These are phyloP conservation scores for Bufo bufo DNA, from an alignment of 2,113 vertebrate genomes.

Conservation along the genomic window DNA sequence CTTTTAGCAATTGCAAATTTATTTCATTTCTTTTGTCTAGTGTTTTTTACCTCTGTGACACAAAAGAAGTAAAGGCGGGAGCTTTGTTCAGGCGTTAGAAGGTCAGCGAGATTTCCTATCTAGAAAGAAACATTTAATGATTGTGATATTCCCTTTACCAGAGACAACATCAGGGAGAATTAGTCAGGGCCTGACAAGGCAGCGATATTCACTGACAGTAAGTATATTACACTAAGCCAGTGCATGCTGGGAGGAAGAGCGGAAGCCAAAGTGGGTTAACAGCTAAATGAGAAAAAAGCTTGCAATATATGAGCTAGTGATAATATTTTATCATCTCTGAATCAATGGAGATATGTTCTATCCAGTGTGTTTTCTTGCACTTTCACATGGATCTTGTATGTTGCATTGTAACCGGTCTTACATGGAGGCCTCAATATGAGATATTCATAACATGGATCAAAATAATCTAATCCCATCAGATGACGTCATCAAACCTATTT, in stretches of 20 bases:
- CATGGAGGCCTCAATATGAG: too few relatives aligned
- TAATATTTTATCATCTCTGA: constrained; percentile 18
- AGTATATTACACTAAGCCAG: constrained; percentile 23
- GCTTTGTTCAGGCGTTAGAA: constrained; percentile 39
- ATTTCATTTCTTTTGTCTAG: neutral
- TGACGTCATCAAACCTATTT: too few relatives aligned
- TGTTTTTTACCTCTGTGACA: constrained; percentile 24
- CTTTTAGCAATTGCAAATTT: constrained; percentile 19
- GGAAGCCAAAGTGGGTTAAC: constrained; percentile 10
- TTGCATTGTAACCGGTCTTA: too few relatives aligned
- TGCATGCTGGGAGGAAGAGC: constrained; percentile 13
- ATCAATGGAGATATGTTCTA: neutral
- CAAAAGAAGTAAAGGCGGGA: constrained; percentile 6
- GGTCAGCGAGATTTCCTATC: constrained; percentile 15
- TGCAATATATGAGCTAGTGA: constrained; percentile 32
- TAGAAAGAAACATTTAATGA: constrained; percentile 46
- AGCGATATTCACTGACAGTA: constrained; percentile 9
- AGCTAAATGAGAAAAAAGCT: constrained; percentile 7
- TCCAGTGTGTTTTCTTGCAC: neutral
- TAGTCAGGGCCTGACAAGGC: constrained; percentile 9
- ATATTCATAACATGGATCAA: too few relatives aligned
- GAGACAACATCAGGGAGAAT: constrained; percentile 3
- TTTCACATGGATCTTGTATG: neutral
- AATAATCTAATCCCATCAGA: too few relatives aligned
- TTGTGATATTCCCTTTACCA: constrained; percentile 2